Conservation (phyloP, 2,113 vertebrate genomes). For the Pica pica region DNA sequence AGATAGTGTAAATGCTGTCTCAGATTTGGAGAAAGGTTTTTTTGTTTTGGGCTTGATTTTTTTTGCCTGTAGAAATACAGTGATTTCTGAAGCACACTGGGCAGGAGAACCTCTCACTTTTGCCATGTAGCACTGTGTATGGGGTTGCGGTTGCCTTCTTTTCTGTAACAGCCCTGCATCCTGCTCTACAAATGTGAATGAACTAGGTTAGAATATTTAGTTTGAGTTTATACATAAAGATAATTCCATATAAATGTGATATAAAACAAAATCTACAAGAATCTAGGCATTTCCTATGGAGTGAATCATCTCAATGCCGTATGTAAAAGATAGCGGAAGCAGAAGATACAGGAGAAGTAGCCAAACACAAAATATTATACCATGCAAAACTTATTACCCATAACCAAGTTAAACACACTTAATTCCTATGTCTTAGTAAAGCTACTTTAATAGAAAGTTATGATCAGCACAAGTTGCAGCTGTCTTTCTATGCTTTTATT, state of each 20-base stretch:
- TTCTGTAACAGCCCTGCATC: not conserved
- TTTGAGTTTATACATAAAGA: not conserved
- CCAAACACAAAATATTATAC: not conserved
- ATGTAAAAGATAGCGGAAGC: not conserved
- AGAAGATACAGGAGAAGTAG: not conserved
- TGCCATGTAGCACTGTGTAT: accelerated
- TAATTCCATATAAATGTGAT: not conserved
- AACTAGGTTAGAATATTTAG: not conserved
- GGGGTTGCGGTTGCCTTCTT: not conserved
- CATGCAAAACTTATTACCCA: not conserved
- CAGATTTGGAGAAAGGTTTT: not conserved
- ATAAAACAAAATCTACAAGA: not conserved
- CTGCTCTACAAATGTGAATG: not conserved
- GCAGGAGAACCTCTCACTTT: not conserved
- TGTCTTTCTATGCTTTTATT: not conserved
- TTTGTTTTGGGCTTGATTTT: not conserved
- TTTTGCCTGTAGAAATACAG: not conserved
- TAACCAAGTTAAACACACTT: not conserved
- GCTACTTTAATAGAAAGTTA: not conserved
- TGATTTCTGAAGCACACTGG: not conserved
- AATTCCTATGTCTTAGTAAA: not conserved
- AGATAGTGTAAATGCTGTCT: not conserved
- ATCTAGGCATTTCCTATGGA: not conserved
- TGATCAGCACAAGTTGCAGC: not conserved
- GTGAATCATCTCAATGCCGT: not conserved